Base-by-base conservation (phyloP, 1,140 invertebrate species). In the Pseudobourletiella spinata region DNA sequence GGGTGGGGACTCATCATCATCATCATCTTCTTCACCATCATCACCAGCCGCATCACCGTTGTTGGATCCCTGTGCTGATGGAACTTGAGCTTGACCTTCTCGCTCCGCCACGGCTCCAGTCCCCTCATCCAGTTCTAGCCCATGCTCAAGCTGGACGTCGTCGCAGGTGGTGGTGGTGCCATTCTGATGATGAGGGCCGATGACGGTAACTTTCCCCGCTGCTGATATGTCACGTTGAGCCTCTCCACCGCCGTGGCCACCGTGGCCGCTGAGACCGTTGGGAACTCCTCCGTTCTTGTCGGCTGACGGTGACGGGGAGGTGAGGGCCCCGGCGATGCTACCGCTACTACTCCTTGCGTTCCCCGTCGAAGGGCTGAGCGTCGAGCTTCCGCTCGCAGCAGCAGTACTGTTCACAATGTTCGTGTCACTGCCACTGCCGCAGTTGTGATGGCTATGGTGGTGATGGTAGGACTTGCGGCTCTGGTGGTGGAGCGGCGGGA, bases 1-100 rank as follows among this genome's bases (percentile, higher is more conserved):
- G n/a, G n/a, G n/a, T n/a, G n/a, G n/a, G n/a, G n/a, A n/a, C n/a
- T n/a, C n/a, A 42, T 59, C 46, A 16, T 55, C 56, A 48, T 20
- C 55, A 48, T 57, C 57, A 14, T 59, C 46, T 59, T 63, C 61
- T 52, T 54, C 65, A 18, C 57, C 44, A n/a, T 29, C 46, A 30
- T 35, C 50, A 24, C 28, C 26, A 3, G 24, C 46, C 30, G 50
- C 18, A 32, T 43, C 59, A 25, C 8, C 6, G 11, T 28, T 54
- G 6, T 8, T 18, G 8, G 22, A 6, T 6, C 11, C 48, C 14
- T 54, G 22, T 29, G 29, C 50, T 52, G 48, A 25, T 24, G 22
- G 6, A 6, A 15, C 44, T 6, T 48, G 6, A 14, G 11, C 6
- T 18, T 6, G 6, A 6, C 6, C 6, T 11, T 22, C 44, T 22